These are phyloP conservation scores for Melipona bicolor DNA, from an alignment of 2,888 invertebrate genomes.

Conservation along the genomic window DNA sequence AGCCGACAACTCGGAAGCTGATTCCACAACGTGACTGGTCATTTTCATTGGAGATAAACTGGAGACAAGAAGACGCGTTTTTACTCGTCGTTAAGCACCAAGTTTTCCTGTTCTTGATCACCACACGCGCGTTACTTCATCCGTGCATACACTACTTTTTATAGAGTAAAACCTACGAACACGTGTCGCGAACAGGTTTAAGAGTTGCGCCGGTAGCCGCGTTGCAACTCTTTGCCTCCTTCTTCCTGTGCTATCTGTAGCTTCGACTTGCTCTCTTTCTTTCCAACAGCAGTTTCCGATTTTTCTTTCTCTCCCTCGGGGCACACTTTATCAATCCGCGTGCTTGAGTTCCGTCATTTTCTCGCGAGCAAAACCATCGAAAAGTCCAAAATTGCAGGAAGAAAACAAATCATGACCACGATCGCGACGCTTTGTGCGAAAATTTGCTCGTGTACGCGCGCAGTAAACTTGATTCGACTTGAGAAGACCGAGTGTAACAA, in stretches of 20 bases:
- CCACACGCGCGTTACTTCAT: constrained; percentile 54
- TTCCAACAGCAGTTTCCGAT: no score
- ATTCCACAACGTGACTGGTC: constrained; percentile 79
- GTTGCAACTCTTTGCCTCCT: not conserved
- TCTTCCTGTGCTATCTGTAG: no score
- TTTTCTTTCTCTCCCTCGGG: not conserved
- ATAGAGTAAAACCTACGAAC: constrained; percentile 11
- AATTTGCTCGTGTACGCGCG: not conserved
- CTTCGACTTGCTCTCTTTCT: not conserved
- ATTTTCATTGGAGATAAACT: constrained; percentile 60
- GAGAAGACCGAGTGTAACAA: not conserved
- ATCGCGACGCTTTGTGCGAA: not conserved
- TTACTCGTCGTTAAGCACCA: constrained; percentile 44
- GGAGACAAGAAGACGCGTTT: not conserved
- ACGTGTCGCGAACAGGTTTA: constrained; percentile 33
- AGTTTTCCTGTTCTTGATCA: constrained; percentile 41
- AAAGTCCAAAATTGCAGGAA: not conserved
- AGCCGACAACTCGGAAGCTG: constrained; percentile 76
- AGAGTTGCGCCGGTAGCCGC: not conserved
- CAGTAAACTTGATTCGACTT: not conserved
- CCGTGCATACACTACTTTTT: constrained; percentile 29
- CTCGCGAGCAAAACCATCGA: not conserved
- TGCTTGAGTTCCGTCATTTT: no score
- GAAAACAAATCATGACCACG: not conserved
- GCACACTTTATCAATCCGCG: no score